Percentiles rank a stretch among this genome's conserved stretches.
phyloP scores from a whole-genome alignment of 2,888 invertebrate genomes.

The Nymphalis c-album region DNA sequence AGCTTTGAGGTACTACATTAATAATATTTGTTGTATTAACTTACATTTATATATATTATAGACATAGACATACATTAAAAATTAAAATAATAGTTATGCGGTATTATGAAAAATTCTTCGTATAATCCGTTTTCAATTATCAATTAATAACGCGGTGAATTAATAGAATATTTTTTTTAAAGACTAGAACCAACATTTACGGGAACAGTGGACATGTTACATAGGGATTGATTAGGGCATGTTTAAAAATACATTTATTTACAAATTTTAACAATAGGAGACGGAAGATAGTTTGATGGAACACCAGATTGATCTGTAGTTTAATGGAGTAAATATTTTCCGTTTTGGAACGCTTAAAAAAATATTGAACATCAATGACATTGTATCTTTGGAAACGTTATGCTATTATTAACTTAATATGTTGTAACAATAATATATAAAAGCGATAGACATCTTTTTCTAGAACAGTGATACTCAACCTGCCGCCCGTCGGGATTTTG shows the following conservation, averaged over 20 bases:
- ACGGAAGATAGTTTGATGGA: not conserved
- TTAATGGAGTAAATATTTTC: not conserved
- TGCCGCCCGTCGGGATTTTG: no score
- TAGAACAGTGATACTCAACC: no score
- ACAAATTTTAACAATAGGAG: not conserved
- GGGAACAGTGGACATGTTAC: not conserved
- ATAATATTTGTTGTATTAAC: not conserved
- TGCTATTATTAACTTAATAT: no score
- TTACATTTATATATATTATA: not conserved
- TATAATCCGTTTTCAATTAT: not conserved
- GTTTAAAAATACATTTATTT: not conserved
- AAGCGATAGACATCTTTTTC: no score
- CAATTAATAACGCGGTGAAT: not conserved
- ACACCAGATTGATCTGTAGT: not conserved
- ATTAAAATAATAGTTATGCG: not conserved
- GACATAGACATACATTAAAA: not conserved
- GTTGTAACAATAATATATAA: no score
- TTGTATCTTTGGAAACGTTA: no score
- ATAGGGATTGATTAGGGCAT: not conserved
- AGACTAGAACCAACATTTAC: not conserved
- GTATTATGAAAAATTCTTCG: not conserved
- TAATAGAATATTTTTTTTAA: not conserved
- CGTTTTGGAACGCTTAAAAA: not conserved
- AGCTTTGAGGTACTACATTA: not conserved
- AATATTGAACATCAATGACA: no score